A percentile compares a stretch with the other conserved stretches of the same genome.
phyloP scores from a whole-genome alignment of 2,888 invertebrate species.

The Drosophila meridiana region DNA sequence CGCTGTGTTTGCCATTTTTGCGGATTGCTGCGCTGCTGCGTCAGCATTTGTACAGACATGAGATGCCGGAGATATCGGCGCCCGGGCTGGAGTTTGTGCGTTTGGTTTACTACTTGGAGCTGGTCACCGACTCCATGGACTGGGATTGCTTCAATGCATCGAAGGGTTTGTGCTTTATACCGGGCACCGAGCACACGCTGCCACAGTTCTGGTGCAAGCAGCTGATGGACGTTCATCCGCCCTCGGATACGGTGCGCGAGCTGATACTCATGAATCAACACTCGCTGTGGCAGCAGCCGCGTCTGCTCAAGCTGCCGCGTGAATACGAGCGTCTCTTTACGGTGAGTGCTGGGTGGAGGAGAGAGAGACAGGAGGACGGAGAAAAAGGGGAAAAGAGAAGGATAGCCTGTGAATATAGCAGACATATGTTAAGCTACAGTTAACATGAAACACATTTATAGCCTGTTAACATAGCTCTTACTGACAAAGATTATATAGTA shows the following conservation, averaged over 20 bases:
- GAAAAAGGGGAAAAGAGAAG: too few relatives aligned
- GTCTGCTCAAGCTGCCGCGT: conserved; percentile 93
- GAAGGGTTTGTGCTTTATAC: conserved; percentile 88
- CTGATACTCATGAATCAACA: conserved; percentile 90
- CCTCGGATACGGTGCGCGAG: conserved; percentile 86
- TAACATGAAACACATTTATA: too few relatives aligned
- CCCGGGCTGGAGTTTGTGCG: conserved; percentile 91
- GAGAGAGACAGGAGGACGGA: background rate
- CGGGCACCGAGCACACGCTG: conserved; percentile 86
- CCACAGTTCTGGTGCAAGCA: conserved; percentile 90
- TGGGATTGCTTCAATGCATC: conserved; percentile 89
- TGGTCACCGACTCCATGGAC: conserved; percentile 89
- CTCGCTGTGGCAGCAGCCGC: conserved; percentile 92
- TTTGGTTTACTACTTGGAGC: conserved; percentile 91
- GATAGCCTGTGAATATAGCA: background rate
- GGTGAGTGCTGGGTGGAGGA: conserved; percentile 83
- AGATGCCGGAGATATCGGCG: conserved; percentile 89
- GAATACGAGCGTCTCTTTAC: conserved; percentile 97
- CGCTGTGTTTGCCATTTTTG: conserved; percentile 92
- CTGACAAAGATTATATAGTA: too few relatives aligned
- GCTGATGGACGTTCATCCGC: conserved; percentile 86
- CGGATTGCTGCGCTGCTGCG: conserved; percentile 93
- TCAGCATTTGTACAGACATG: conserved; percentile 92
- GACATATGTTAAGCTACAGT: too few relatives aligned
- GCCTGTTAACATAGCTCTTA: too few relatives aligned